Percentiles rank a stretch among this genome's conserved stretches.
Evolutionary conservation across 2,797 vertebrate genomes (phyloP).

Genomic region (Spinus olivaceus): DNA sequence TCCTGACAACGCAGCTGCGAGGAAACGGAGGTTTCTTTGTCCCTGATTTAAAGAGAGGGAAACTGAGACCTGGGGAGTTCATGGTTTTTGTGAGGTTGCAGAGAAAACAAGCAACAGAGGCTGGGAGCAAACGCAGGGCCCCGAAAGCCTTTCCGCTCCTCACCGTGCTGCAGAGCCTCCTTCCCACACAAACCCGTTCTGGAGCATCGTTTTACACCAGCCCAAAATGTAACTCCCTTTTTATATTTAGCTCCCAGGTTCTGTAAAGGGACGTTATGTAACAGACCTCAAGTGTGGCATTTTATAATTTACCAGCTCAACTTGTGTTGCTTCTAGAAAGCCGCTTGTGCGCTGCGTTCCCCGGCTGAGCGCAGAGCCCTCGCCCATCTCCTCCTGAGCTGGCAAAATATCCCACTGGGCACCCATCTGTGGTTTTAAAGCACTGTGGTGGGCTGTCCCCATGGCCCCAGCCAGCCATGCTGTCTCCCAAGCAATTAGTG

Average conservation of each 20-base stretch:
- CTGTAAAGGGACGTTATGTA: conserved; percentile 60
- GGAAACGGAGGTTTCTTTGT: not conserved
- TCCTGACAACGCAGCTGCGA: conserved; percentile 10
- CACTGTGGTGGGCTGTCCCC: fast-evolving
- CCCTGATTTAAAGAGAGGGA: not conserved
- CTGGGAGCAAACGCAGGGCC: not conserved
- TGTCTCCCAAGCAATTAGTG: not conserved
- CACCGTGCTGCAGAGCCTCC: not conserved
- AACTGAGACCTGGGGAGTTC: not conserved
- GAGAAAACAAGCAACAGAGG: not conserved
- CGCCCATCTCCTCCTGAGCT: not conserved
- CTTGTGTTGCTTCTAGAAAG: conserved; percentile 25
- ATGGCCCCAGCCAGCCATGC: fast-evolving
- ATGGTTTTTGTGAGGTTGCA: not conserved
- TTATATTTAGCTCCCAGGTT: conserved; percentile 71
- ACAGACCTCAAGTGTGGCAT: conserved; percentile 52
- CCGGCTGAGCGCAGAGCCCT: not conserved
- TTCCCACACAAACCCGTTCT: conserved; percentile 51
- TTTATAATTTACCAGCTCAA: conserved; percentile 64
- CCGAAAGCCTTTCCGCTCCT: not conserved
- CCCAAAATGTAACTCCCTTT: conserved; percentile 46
- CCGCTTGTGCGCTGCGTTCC: not conserved
- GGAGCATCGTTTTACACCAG: conserved; percentile 8
- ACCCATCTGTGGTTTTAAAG: not conserved
- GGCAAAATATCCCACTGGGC: not conserved